Conservation (phyloP, 1,140 invertebrate genomes). For the Chrysomallon squamiferum region DNA sequence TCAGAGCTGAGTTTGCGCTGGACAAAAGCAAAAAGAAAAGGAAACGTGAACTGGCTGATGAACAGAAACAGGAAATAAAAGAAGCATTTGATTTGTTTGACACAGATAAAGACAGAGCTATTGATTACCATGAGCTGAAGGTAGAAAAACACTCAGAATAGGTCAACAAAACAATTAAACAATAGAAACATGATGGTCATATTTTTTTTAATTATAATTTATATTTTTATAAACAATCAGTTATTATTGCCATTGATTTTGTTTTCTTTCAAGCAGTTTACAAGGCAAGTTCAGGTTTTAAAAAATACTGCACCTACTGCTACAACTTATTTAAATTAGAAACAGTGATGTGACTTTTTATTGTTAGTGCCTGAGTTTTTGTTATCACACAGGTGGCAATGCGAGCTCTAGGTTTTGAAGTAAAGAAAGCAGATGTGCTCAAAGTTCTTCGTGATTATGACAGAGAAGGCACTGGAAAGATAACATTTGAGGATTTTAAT, state of each 20-base stretch:
- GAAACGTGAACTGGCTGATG: conserved; percentile 59
- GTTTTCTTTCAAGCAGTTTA: no score
- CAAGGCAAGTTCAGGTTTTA: no score
- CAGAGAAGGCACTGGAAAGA: conserved; percentile 60
- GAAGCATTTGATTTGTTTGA: conserved; percentile 66
- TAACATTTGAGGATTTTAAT: conserved; percentile 64
- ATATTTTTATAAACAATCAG: no score
- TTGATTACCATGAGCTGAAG: conserved; percentile 65
- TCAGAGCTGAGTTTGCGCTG: conserved; percentile 56
- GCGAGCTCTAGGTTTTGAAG: conserved; percentile 64
- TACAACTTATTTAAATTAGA: no score
- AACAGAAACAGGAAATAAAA: conserved; percentile 63
- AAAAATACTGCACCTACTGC: no score
- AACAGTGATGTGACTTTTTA: no score
- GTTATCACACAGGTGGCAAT: conserved; percentile 57
- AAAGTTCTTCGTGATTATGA: conserved; percentile 63
- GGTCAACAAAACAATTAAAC: no score
- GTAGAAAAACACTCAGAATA: no score
- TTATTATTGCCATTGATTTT: no score
- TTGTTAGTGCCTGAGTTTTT: background rate
- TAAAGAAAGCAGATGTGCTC: conserved; percentile 63
- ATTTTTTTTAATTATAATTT: no score
- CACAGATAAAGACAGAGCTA: conserved; percentile 63
- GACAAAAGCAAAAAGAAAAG: conserved; percentile 58
- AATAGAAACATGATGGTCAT: no score